Evolutionary conservation across 2,113 vertebrate genomes (phyloP), one percentile per base, ranked within the genome.

Genomic region (Genyomyrus donnyi): DNA sequence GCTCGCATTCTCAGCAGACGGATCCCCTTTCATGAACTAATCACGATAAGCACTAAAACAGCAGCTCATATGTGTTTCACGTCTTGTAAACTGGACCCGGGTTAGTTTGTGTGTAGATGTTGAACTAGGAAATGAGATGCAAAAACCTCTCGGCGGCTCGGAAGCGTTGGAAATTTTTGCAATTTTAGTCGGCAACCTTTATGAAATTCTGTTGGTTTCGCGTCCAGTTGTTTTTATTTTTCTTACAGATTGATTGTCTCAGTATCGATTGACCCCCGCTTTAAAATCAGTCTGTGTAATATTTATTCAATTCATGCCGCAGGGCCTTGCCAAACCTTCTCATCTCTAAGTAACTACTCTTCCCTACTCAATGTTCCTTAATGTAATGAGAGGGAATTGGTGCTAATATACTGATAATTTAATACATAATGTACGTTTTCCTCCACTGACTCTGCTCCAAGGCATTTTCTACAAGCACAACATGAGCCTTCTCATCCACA

Each of bases 371-470:
- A 96, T 96, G 94, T 92, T 91, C 92, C 92, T 94, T 95, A 95
- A 96, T 95, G 95, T 95, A 96, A 96, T 96, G 95, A 96, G 94
- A 91, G 94, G 92, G 94, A 96, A 95, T 96, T 95, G 93, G 94
- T 95, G 95, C 95, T 96, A 96, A 96, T 96, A 94, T 93, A 95
- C 94, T 95, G 94, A 94, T 94, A 95, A 96, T 93, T 95, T 93
- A 93, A 94, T 95, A 94, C 93, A 91, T 93, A 95, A 95, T 94
- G 93, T 94, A 94, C 93, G 92, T 91, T 91, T 93, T 93, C 91
- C 87, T 90, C 89, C 90, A 87, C 39, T 92, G 90, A 92, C 91
- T 93, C 88, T 52, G 94, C 95, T 95, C 89, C 93, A 87, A 95
- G 93, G 95, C 95, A 93, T 94, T 94, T 92, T 92, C 91, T 46